These are phyloP conservation scores for Hydropsyche betteni DNA, from an alignment of 2,888 invertebrate genomes.

Conservation along the genomic window DNA sequence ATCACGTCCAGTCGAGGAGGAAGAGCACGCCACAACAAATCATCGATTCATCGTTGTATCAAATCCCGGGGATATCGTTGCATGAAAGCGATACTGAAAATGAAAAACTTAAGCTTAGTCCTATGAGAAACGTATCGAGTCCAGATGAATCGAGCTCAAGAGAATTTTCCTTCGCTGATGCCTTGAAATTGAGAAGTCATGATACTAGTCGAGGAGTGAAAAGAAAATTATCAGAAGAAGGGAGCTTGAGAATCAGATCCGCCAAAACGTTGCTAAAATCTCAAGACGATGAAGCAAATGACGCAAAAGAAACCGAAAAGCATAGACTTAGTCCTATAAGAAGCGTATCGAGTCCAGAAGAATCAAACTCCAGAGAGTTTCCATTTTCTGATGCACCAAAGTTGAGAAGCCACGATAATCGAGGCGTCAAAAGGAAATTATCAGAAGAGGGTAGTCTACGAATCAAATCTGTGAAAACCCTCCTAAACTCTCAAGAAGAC, in stretches of 20 bases:
- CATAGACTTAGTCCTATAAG: constrained; percentile 44
- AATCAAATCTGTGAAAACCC: constrained; percentile 49
- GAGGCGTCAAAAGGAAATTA: constrained; percentile 42
- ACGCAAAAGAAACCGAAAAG: constrained; percentile 29
- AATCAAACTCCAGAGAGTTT: constrained; percentile 44
- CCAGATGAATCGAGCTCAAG: constrained; percentile 47
- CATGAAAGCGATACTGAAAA: constrained; percentile 45
- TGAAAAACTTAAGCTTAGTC: constrained; percentile 42
- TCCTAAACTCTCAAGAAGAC: constrained; percentile 48
- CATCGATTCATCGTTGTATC: constrained; percentile 43
- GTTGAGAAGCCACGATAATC: constrained; percentile 22
- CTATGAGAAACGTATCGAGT: constrained; percentile 42
- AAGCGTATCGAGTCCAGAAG: constrained; percentile 46
- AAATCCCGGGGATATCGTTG: constrained; percentile 35
- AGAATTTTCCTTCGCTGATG: constrained; percentile 40
- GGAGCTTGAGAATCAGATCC: constrained; percentile 49
- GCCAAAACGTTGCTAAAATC: constrained; percentile 50
- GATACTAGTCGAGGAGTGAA: constrained; percentile 35
- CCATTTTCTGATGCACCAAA: constrained; percentile 36
- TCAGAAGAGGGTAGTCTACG: constrained; percentile 46
- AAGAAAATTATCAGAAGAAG: constrained; percentile 41
- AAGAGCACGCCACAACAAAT: constrained; percentile 50
- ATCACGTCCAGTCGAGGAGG: constrained; percentile 45
- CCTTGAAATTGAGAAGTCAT: constrained; percentile 28
- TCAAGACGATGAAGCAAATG: constrained; percentile 36